Percentiles rank a stretch among this genome's conserved stretches.
Evolutionary conservation across 2,113 vertebrate species (phyloP).

Genomic region (Rhea pennata): DNA sequence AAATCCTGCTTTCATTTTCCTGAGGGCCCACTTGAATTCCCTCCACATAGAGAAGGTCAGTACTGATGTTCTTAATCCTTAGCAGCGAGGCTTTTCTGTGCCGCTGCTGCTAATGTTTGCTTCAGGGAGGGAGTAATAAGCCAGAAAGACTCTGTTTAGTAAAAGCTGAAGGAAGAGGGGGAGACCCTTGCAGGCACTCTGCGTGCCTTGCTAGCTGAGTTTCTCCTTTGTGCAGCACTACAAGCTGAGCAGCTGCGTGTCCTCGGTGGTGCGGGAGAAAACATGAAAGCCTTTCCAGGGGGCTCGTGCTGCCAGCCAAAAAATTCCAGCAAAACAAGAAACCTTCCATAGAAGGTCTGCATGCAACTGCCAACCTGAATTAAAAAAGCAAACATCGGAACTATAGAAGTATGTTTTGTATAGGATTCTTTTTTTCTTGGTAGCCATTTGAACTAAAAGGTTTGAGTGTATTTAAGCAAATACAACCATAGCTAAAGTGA

Average conservation of each 20-base stretch:
- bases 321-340: not conserved
- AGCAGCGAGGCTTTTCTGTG: not conserved
- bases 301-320: not conserved
- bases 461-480: not conserved
- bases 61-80: constrained; percentile 62
- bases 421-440: not conserved
- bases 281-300: not conserved
- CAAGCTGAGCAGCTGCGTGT: not conserved
- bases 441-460: not conserved
- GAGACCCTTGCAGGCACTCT: not conserved
- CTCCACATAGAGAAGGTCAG: constrained; percentile 42
- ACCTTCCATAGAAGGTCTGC: not conserved
- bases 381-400: not conserved
- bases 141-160: constrained; percentile 17
- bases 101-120: constrained; percentile 61
- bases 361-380: not conserved
- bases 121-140: constrained; percentile 50
- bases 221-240: not conserved
- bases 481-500: not conserved
- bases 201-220: accelerated
- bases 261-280: not conserved
- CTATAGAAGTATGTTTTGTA: not conserved
- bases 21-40: constrained; percentile 66
- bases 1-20: constrained; percentile 68
- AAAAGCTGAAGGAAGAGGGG: not conserved